Base-by-base conservation (phyloP, 2,113 vertebrate genomes). In the Sigmodon hispidus region DNA sequence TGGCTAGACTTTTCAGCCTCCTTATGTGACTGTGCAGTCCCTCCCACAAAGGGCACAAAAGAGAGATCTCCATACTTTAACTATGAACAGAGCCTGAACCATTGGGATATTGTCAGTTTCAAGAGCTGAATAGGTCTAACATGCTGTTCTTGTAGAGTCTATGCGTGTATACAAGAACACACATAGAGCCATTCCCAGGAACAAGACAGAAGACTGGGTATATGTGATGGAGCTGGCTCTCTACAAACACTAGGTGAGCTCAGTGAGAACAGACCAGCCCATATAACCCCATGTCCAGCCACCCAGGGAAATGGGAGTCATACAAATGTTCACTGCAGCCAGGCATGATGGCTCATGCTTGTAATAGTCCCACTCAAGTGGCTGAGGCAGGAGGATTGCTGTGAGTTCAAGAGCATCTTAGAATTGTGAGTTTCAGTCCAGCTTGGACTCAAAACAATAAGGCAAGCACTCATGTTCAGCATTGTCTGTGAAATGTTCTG, bases 391-490 rank as follows among this genome's bases (percentile, higher is more conserved):
- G 24, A n/a, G 48, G 50, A 72, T 29, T 87, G 85, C 16, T 52
- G 36, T 3, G 85, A 70, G 13, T 70, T 87, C 36, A 26, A 70
- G 36, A 31, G 15, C 48, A 57, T 24, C 86, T 55, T 87, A 9
- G 5, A 52, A 57, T 12, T 5, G 9, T 31, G 50, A 87, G n/a
- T 34, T 57, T 15, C 86, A 57, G 17, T n/a, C 8, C 50, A 88
- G n/a, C n/a, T 8, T 43, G 24, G 86, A 69, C 67, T 73, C 50
- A 31, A 72, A 88, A 59, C n/a, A 43, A 31, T 31, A 1, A 7
- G 0, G 16, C 26, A n/a, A 21, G n/a, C 0, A 1, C 21, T 19
- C 3, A 5, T 1, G 2, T 21, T 36, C 21, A 43, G 5, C 12
- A 0, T 26, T 15, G 50, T 52, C 40, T 50, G 21, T 5, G 9